Evolutionary conservation across 2,797 vertebrate genomes (phyloP).

Genomic region (Graptemys geographica): DNA sequence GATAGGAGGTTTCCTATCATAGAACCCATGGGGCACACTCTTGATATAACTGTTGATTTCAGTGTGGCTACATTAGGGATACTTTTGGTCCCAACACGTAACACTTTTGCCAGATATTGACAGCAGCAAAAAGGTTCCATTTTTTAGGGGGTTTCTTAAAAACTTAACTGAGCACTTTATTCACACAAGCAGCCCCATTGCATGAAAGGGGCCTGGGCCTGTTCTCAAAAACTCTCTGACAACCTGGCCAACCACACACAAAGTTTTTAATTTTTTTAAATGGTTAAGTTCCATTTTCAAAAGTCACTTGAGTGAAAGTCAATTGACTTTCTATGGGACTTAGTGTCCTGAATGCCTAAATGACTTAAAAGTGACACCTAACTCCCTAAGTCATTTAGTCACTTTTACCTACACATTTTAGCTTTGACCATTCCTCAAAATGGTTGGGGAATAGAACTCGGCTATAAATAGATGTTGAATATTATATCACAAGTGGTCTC

Average conservation of each 20-base stretch:
- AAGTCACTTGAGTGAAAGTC: not conserved
- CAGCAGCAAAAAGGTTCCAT: not conserved
- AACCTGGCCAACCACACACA: not conserved
- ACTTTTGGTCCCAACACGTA: not conserved
- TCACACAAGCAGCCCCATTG: not conserved
- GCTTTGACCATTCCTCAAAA: not conserved
- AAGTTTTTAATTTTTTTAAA: not conserved
- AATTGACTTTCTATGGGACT: not conserved
- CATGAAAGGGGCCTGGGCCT: not conserved
- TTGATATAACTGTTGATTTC: not conserved
- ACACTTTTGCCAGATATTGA: not conserved
- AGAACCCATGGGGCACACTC: not conserved
- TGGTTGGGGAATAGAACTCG: not conserved
- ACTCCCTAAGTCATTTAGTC: not conserved
- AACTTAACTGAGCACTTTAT: not conserved
- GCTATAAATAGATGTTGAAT: not conserved
- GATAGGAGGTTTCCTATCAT: not conserved
- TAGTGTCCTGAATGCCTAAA: not conserved
- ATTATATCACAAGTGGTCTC: not conserved
- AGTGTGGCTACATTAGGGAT: not conserved
- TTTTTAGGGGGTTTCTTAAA: not conserved
- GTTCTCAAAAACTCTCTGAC: not conserved
- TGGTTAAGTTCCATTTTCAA: not conserved
- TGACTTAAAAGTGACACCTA: not conserved
- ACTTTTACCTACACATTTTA: not conserved